Conservation (phyloP, 2,113 vertebrate genomes). For the Motacilla alba region DNA sequence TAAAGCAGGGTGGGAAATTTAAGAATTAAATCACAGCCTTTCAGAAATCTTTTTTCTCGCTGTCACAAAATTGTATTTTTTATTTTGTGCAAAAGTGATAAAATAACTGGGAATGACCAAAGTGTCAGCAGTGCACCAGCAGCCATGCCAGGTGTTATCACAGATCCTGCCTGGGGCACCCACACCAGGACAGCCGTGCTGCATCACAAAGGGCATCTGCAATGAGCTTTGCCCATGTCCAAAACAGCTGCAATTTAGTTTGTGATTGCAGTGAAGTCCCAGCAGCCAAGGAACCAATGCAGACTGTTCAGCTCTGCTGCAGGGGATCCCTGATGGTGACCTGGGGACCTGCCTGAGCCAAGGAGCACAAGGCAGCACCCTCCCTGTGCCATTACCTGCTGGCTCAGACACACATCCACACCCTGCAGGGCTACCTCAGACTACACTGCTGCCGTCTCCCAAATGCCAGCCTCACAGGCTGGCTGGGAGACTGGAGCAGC, state of each 20-base stretch:
- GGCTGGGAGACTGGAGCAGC: not conserved
- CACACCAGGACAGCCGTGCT: rapidly evolving
- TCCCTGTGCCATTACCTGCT: not conserved
- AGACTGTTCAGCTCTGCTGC: not conserved
- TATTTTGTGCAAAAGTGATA: not conserved
- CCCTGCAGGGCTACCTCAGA: not conserved
- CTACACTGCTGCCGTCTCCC: not conserved
- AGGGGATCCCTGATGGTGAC: not conserved
- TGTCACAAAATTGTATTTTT: not conserved
- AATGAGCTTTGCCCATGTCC: not conserved
- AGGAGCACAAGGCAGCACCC: not conserved
- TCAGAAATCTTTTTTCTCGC: not conserved
- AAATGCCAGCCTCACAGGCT: not conserved
- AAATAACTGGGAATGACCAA: not conserved
- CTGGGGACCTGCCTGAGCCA: not conserved
- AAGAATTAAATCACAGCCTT: not conserved
- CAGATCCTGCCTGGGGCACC: not conserved
- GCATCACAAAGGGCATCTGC: not conserved
- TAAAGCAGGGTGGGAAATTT: not conserved
- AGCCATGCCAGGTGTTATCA: not conserved
- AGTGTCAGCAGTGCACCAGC: not conserved
- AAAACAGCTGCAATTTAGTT: not conserved
- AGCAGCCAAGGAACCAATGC: not conserved
- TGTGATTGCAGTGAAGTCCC: not conserved
- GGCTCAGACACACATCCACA: not conserved